A percentile compares a stretch with the other conserved stretches of the same genome.
Evolutionary conservation across 2,888 invertebrate genomes (phyloP).

Genomic region (Idaea aversata): DNA sequence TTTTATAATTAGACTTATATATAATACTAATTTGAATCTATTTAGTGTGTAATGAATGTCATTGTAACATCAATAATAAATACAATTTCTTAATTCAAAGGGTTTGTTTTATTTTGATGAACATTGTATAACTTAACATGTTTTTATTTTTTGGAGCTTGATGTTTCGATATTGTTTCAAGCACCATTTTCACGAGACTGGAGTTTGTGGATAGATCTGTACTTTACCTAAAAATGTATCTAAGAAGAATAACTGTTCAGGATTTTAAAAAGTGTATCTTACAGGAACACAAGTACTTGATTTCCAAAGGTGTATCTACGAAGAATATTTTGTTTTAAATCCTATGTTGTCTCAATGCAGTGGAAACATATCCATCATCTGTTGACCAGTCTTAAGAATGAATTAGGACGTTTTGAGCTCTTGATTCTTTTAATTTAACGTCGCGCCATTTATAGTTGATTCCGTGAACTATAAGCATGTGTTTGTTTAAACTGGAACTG

Average conservation of each 20-base stretch:
- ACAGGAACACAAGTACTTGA: too few species aligned
- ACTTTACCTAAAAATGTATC: too few species aligned
- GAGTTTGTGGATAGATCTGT: too few species aligned
- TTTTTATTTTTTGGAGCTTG: constrained; percentile 12
- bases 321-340: too few species aligned
- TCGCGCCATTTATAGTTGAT: constrained; percentile 66
- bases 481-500: constrained; percentile 71
- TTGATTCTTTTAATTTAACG: constrained; percentile 38
- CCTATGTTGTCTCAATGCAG: constrained; percentile 7
- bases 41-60: constrained; percentile 31
- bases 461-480: constrained; percentile 66
- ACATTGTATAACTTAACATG: constrained; percentile 4
- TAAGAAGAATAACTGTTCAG: too few species aligned
- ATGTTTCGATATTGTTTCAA: too few species aligned
- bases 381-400: constrained; percentile 18
- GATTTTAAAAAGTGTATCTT: too few species aligned
- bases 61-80: constrained; percentile 24
- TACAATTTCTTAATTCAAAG: constrained; percentile 7
- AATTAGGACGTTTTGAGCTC: constrained; percentile 27
- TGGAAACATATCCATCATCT: too few species aligned
- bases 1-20: constrained; percentile 29
- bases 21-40: constrained; percentile 34
- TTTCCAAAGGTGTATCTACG: too few species aligned
- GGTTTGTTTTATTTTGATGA: neutral
- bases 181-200: too few species aligned